Evolutionary conservation across 2,797 vertebrate species (phyloP).

Genomic region (Clarias platycephalus): DNA sequence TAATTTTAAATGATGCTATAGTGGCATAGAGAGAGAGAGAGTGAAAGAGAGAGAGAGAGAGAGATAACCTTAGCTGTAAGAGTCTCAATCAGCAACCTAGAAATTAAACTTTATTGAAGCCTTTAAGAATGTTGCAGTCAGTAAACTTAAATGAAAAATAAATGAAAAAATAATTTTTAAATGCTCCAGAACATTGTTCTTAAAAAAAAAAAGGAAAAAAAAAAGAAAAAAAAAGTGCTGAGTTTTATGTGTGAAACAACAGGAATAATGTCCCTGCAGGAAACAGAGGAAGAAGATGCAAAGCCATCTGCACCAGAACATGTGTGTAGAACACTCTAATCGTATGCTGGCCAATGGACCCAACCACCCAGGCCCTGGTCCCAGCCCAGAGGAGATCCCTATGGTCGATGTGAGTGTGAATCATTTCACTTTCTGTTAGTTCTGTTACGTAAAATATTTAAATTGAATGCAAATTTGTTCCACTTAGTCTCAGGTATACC

Average conservation of each 20-base stretch:
- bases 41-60: too few relatives aligned
- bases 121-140: background rate
- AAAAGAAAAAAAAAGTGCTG: background rate
- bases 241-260: constrained; percentile 27
- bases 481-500: background rate
- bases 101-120: background rate
- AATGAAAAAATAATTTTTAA: constrained; percentile 5
- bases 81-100: background rate
- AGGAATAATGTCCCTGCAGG: constrained; percentile 68
- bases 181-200: background rate
- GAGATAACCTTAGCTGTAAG: background rate
- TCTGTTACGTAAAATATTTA: background rate
- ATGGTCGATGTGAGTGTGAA: constrained; percentile 88
- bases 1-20: too few relatives aligned
- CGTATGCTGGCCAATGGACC: constrained; percentile 86
- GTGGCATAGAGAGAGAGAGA: too few relatives aligned
- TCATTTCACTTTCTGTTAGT: background rate
- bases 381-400: constrained; percentile 89
- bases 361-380: constrained; percentile 84
- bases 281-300: constrained; percentile 95
- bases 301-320: constrained; percentile 88
- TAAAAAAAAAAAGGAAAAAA: too few relatives aligned
- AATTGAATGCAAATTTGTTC: background rate
- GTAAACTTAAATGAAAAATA: background rate
- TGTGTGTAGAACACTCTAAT: constrained; percentile 91